Percentiles rank a stretch among this genome's conserved stretches.
Evolutionary conservation across 2,888 invertebrate genomes (phyloP).

Genomic region (Andrena dorsata): DNA sequence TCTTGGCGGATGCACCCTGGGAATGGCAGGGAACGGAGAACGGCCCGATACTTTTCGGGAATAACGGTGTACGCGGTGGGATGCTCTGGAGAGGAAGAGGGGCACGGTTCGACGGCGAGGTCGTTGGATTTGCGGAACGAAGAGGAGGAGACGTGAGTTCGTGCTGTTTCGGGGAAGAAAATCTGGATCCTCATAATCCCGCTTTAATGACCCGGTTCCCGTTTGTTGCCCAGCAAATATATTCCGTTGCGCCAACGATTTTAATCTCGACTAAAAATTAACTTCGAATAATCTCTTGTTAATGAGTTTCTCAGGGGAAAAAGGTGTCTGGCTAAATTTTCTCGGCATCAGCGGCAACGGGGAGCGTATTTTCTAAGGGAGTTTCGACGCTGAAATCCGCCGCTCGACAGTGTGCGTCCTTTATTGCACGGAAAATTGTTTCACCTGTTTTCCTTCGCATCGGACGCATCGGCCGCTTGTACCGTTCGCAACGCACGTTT

Average conservation of each 20-base stretch:
- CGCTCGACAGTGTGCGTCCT: not conserved
- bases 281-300: constrained; percentile 46
- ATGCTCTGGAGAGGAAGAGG: constrained; percentile 20
- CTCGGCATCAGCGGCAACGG: not conserved
- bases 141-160: constrained; percentile 23
- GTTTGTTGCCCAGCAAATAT: constrained; percentile 29
- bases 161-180: constrained; percentile 24
- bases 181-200: constrained; percentile 35
- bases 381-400: not conserved
- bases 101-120: constrained; percentile 16
- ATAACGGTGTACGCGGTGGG: constrained; percentile 13
- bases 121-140: constrained; percentile 24
- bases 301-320: constrained; percentile 38
- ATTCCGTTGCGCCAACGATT: constrained; percentile 13
- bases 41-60: constrained; percentile 62
- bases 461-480: not conserved
- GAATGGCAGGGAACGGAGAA: constrained; percentile 60
- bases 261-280: constrained; percentile 50
- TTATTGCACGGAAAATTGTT: constrained; percentile 36
- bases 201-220: constrained; percentile 31
- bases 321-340: not conserved
- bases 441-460: not conserved
- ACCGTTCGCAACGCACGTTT: constrained; percentile 47
- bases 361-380: not conserved
- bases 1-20: constrained; percentile 59